phyloP scores from a whole-genome alignment of 2,113 vertebrate species.

The Rhipidura dahli region DNA sequence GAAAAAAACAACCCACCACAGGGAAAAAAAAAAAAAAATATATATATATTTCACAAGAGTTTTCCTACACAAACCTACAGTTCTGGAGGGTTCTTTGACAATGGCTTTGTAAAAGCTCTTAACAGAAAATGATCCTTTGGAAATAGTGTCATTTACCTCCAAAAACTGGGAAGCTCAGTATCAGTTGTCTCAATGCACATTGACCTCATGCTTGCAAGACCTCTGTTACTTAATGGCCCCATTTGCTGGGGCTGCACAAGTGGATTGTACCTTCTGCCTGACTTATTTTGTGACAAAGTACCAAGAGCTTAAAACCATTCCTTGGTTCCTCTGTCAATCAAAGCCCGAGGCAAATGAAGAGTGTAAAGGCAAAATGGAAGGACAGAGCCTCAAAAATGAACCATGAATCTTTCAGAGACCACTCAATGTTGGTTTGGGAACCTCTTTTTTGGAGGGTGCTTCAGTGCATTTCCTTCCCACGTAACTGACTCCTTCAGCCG shows the following conservation, averaged over 20 bases:
- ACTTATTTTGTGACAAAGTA: not conserved
- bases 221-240: not conserved
- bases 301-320: not conserved
- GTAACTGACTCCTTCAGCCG: not conserved
- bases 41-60: not conserved
- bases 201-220: not conserved
- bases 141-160: not conserved
- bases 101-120: not conserved
- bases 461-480: not conserved
- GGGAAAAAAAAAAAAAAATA: not conserved
- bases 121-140: not conserved
- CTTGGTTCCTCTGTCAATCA: not conserved
- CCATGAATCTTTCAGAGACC: not conserved
- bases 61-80: not conserved
- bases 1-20: not conserved
- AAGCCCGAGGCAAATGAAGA: not conserved
- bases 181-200: not conserved
- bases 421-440: not conserved
- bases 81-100: not conserved
- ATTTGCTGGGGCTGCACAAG: not conserved
- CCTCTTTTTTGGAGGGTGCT: not conserved
- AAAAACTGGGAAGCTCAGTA: not conserved
- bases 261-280: not conserved
- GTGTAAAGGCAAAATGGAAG: not conserved
- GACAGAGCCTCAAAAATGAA: not conserved